Percentiles rank a stretch among this genome's conserved stretches.
phyloP scores from a whole-genome alignment of 1,140 invertebrate genomes.

The Diachasmimorpha longicaudata region DNA sequence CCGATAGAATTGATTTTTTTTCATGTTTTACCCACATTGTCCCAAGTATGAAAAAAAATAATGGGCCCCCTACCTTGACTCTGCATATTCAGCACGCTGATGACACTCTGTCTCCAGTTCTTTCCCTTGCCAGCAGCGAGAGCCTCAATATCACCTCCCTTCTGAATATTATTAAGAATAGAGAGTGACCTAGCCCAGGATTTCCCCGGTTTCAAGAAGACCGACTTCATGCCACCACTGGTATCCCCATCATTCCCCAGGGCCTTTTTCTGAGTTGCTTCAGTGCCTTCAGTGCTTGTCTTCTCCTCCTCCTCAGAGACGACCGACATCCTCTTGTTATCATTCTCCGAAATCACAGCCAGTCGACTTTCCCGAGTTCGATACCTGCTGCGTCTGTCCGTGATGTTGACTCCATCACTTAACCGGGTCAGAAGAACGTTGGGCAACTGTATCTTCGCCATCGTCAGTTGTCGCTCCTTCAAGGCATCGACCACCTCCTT shows the following conservation, averaged over 20 bases:
- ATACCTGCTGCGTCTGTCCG: constrained; percentile 32
- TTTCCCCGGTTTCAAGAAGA: constrained; percentile 55
- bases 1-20: no score
- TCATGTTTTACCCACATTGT: no score
- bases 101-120: constrained; percentile 52
- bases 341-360: constrained; percentile 18
- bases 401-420: constrained; percentile 37
- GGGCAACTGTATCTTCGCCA: neutral
- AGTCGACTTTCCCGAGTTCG: constrained; percentile 31
- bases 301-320: no score
- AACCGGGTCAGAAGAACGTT: constrained; percentile 31
- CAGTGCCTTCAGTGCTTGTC: no score
- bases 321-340: neutral
- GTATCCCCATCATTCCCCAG: neutral
- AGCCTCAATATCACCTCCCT: constrained; percentile 39
- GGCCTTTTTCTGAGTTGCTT: neutral
- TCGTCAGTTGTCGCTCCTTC: neutral
- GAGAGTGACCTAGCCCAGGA: constrained; percentile 57
- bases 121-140: constrained; percentile 45
- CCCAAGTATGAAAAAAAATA: neutral
- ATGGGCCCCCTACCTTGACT: constrained; percentile 39
- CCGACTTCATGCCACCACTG: neutral
- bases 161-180: constrained; percentile 49
- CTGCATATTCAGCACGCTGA: constrained; percentile 50
- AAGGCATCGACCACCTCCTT: neutral